A percentile compares a stretch with the other conserved stretches of the same genome.
These are phyloP conservation scores for Hafferia zeledoni DNA, from an alignment of 2,797 vertebrate species.

Conservation along the genomic window DNA sequence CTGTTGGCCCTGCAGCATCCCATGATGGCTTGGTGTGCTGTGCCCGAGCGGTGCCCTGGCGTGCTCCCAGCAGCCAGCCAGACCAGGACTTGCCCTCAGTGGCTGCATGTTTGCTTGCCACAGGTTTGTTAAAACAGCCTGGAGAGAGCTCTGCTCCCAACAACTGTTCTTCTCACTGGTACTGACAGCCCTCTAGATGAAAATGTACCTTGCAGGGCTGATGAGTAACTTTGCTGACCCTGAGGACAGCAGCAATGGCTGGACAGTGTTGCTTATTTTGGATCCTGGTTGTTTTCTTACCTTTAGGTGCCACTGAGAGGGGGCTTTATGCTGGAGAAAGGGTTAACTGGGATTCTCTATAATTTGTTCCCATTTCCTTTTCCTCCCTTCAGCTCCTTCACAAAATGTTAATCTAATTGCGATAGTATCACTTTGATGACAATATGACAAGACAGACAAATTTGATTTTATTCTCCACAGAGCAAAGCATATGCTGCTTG, in stretches of 20 bases:
- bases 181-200: slow-evolving; percentile 28
- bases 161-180: slow-evolving; percentile 22
- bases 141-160: slow-evolving; percentile 14
- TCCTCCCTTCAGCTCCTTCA: slow-evolving; percentile 83
- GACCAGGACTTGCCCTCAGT: background rate
- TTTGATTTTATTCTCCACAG: slow-evolving; percentile 93
- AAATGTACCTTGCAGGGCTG: slow-evolving; percentile 42
- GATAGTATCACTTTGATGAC: slow-evolving; percentile 90
- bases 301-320: slow-evolving; percentile 24
- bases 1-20: background rate
- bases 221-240: slow-evolving; percentile 47
- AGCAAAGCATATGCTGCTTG: slow-evolving; percentile 87
- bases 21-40: fast-evolving
- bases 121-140: background rate
- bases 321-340: slow-evolving; percentile 56
- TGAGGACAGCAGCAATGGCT: slow-evolving; percentile 33
- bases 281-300: slow-evolving; percentile 43
- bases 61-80: background rate
- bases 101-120: background rate
- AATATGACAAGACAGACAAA: slow-evolving; percentile 93
- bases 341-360: slow-evolving; percentile 80
- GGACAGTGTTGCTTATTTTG: slow-evolving; percentile 28
- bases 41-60: fast-evolving
- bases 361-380: slow-evolving; percentile 83
- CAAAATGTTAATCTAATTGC: slow-evolving; percentile 91